Conservation (phyloP, 2,113 vertebrate genomes). For the Callithrix jacchus region DNA sequence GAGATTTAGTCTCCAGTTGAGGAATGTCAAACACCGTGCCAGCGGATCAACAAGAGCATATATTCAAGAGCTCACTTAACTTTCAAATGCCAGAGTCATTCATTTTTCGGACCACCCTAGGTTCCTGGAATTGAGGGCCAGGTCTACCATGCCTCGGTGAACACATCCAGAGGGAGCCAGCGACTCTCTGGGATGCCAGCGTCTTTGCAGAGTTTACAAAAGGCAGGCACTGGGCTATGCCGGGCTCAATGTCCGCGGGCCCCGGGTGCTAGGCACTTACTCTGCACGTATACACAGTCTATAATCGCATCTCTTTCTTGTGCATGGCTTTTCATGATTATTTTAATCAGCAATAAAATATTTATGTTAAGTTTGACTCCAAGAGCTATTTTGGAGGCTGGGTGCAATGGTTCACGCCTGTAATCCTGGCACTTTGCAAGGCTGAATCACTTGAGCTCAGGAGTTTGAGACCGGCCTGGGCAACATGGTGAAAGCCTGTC, state of each 20-base stretch:
- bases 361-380: slow-evolving; percentile 82
- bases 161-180: slow-evolving; percentile 79
- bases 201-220: slow-evolving; percentile 80
- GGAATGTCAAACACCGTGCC: slow-evolving; percentile 88
- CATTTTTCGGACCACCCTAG: slow-evolving; percentile 89
- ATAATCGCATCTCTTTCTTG: slow-evolving; percentile 79
- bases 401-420: no score
- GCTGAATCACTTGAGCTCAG: no score
- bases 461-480: no score
- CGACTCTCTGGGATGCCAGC: slow-evolving; percentile 78
- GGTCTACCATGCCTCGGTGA: slow-evolving; percentile 79
- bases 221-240: slow-evolving; percentile 76
- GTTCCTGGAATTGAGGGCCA: slow-evolving; percentile 82
- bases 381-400: slow-evolving; percentile 65
- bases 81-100: slow-evolving; percentile 85
- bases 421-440: no score
- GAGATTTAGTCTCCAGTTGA: slow-evolving; percentile 86
- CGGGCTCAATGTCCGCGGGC: slow-evolving; percentile 48
- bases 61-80: slow-evolving; percentile 86
- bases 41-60: slow-evolving; percentile 85
- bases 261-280: slow-evolving; percentile 70
- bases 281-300: slow-evolving; percentile 70
- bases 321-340: slow-evolving; percentile 81
- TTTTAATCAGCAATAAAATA: slow-evolving; percentile 84
- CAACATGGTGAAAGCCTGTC: no score